Evolutionary conservation across 2,888 invertebrate species (phyloP).

Genomic region (Nezara viridula): DNA sequence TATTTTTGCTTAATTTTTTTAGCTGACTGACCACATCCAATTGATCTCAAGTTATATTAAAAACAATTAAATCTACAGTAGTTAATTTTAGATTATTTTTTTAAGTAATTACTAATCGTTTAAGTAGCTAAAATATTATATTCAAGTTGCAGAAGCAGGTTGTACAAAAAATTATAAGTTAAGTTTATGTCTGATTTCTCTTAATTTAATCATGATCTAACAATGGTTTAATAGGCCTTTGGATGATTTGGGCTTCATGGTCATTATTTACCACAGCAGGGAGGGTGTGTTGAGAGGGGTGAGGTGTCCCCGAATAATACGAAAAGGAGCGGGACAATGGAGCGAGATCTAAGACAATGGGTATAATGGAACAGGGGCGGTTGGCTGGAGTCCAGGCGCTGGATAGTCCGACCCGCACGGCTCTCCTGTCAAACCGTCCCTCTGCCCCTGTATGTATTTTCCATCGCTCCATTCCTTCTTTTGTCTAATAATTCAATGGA

Average conservation of each 20-base stretch:
- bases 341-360: background rate
- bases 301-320: conserved; percentile 1
- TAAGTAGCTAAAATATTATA: too few relatives aligned
- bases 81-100: too few relatives aligned
- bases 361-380: background rate
- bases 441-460: background rate
- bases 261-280: background rate
- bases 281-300: background rate
- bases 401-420: background rate
- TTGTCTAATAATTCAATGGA: too few relatives aligned
- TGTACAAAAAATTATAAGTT: too few relatives aligned
- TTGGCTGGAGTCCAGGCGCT: background rate
- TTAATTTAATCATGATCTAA: background rate
- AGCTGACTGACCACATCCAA: too few relatives aligned
- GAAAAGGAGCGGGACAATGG: background rate
- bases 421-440: background rate
- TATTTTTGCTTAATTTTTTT: too few relatives aligned
- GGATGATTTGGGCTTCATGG: background rate
- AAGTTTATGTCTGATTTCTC: background rate
- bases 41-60: too few relatives aligned
- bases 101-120: too few relatives aligned
- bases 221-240: background rate
- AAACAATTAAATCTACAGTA: too few relatives aligned
- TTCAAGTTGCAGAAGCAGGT: too few relatives aligned
- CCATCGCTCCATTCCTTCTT: background rate